Evolutionary conservation across 2,888 invertebrate genomes (phyloP).

Genomic region (Agrilus biguttatus): DNA sequence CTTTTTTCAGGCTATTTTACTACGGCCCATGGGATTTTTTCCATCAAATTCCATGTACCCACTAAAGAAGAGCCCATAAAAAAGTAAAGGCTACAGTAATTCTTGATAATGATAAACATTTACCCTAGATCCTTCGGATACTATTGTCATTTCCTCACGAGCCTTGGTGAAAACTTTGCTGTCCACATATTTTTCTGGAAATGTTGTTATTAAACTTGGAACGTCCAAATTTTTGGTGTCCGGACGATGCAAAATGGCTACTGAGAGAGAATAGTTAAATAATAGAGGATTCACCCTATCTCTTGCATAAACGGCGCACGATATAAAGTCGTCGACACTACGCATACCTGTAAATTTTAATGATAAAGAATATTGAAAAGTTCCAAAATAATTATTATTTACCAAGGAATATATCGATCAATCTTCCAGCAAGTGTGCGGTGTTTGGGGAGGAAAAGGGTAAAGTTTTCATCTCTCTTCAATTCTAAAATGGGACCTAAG

Average conservation of each 20-base stretch:
- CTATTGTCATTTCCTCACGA: slow-evolving; percentile 51
- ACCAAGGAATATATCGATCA: slow-evolving; percentile 57
- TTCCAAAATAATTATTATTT: slow-evolving; percentile 1
- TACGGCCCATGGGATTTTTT: too few relatives aligned
- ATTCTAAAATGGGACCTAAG: slow-evolving; percentile 38
- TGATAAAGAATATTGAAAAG: neutral
- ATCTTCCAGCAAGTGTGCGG: slow-evolving; percentile 50
- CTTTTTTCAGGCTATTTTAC: too few relatives aligned
- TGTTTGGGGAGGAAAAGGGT: slow-evolving; percentile 62
- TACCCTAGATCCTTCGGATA: slow-evolving; percentile 47
- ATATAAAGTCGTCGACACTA: slow-evolving; percentile 52
- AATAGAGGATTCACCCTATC: slow-evolving; percentile 65
- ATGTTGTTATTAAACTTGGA: slow-evolving; percentile 62
- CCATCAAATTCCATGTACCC: too few relatives aligned
- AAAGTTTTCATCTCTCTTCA: slow-evolving; percentile 49
- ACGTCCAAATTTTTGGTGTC: slow-evolving; percentile 56
- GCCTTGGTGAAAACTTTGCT: slow-evolving; percentile 55
- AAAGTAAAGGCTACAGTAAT: slow-evolving; percentile 2
- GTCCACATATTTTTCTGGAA: slow-evolving; percentile 73
- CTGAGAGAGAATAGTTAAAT: slow-evolving; percentile 66
- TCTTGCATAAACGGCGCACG: slow-evolving; percentile 54
- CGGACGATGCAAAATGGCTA: slow-evolving; percentile 56
- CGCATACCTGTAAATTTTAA: slow-evolving; percentile 43
- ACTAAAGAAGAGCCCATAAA: neutral
- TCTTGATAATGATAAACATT: slow-evolving; percentile 12